Base-by-base conservation (phyloP, 1,140 invertebrate genomes). In the Caenorhabditis latens region DNA sequence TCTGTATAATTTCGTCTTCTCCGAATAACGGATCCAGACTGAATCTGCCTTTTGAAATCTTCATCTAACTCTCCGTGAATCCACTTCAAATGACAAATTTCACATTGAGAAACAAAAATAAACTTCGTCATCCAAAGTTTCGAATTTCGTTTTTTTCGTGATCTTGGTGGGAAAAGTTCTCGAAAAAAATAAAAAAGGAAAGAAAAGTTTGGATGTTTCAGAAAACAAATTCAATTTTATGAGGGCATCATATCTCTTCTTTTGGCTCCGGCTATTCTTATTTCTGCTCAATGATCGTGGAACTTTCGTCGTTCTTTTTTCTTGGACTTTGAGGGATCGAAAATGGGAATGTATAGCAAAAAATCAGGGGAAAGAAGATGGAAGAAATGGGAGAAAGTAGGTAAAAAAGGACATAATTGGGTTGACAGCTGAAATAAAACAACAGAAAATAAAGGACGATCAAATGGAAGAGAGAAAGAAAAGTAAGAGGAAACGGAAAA, bases 361-460 rank as follows among this genome's bases (percentile, higher is more conserved):
- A 53, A 53, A 53, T 14, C 50, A 3, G 61, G 8, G 3, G 24
- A 40, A 40, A 32, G 5, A 42, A 13, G 13, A n/a, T 40, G n/a
- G 32, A 65, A 65, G 8, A 75, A 75, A 46, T 46, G 13, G 40
- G 67, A n/a, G 13, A 40, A 16, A 40, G 32, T n/a, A 46, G 5
- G 43, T 19, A 14, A 46, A 46, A 75, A 75, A 75, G 43, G 67
- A 75, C 43, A 48, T 75, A 75, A 75, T 75, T 75, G 67, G 67
- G 67, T 75, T 75, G 67, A 75, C 67, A 75, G 67, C 67, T 75
- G 67, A 48, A 75, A 75, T 75, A 75, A 75, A 46, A 75, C 67
- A 43, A 75, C 42, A 75, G 67, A 65, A 65, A 40, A 42, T 61
- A 24, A 24, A 61, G 57, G n/a, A 21, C 16, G n/a, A 61, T 61